Evolutionary conservation across 2,113 vertebrate species (phyloP).

Genomic region (Corvus hawaiiensis): DNA sequence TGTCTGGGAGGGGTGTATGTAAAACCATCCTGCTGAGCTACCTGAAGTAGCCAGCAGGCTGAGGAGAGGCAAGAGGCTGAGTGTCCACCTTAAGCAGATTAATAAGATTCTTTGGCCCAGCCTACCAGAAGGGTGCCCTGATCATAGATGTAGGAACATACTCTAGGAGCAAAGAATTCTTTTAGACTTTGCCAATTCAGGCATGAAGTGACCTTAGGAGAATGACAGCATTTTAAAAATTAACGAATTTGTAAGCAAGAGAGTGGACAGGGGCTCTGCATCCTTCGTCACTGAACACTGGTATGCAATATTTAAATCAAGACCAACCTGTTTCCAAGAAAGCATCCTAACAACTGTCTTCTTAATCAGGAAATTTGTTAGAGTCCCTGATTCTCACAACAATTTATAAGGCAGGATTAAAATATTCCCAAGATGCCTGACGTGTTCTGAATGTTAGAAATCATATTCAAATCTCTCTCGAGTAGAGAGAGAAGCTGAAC

Average conservation of each 20-base stretch:
- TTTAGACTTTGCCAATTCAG: background rate
- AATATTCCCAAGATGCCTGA: background rate
- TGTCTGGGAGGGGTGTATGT: too few species aligned
- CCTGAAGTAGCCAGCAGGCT: background rate
- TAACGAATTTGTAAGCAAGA: background rate
- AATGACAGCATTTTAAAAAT: background rate
- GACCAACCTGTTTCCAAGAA: background rate
- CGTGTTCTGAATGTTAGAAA: background rate
- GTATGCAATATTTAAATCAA: background rate
- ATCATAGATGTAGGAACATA: too few species aligned
- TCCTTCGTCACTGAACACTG: background rate
- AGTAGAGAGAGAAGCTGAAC: background rate
- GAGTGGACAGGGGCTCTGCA: background rate
- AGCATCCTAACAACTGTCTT: background rate
- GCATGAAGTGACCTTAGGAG: background rate
- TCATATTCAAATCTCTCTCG: fast-evolving
- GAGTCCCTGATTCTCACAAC: background rate
- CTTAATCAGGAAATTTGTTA: background rate
- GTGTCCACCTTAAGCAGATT: background rate
- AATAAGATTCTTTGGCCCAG: background rate
- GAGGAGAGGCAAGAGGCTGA: background rate
- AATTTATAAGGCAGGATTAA: background rate
- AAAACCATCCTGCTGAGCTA: background rate
- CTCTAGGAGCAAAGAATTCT: background rate
- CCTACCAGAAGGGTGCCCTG: background rate